Base-by-base conservation (phyloP, 2,113 vertebrate genomes). In the Chauna torquata region DNA sequence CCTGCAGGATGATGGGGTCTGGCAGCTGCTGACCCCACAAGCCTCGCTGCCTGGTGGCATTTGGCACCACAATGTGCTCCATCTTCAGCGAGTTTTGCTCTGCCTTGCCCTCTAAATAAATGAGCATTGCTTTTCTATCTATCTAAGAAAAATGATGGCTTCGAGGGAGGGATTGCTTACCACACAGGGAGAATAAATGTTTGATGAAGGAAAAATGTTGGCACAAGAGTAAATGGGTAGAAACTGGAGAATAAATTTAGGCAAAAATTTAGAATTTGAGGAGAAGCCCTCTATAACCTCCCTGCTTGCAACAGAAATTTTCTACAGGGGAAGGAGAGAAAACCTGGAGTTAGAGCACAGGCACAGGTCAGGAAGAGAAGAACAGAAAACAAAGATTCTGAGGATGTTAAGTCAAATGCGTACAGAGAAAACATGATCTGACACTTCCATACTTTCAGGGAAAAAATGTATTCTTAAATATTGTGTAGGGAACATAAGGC, bases 351-450 rank as follows among this genome's bases (percentile, higher is more conserved):
- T 15, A 54, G 0, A 86, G 61, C 47, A 66, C 57, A 82, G 36
- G 61, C 40, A 90, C 52, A 93, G 55, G 20, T 47, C 36, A 16
- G 62, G 38, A 58, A 72, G 49, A 79, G 44, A 59, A 84, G 65
- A 77, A 82, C 92, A 77, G 68, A 71, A 80, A 91, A 62, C 45
- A 90, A 86, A 85, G 70, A 47, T 62, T 77, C 49, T 59, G 55
- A 91, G 58, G 58, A 58, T 79, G 86, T 58, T 91, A 78, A 94
- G 76, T 91, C 84, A 94, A 89, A 95, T 88, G 57, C 25, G 61
- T 4, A 9, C 30, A 77, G 38, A 83, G n/a, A 77, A 92, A 94
- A 86, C 74, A 28, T 10, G 81, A 94, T 76, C 52, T 65, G 90
- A 96, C 82, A 88, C 55, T 58, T 76, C 30, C 62, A n/a, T 65